Conservation (phyloP, 2,113 vertebrate genomes). For the Penelope pileata region DNA sequence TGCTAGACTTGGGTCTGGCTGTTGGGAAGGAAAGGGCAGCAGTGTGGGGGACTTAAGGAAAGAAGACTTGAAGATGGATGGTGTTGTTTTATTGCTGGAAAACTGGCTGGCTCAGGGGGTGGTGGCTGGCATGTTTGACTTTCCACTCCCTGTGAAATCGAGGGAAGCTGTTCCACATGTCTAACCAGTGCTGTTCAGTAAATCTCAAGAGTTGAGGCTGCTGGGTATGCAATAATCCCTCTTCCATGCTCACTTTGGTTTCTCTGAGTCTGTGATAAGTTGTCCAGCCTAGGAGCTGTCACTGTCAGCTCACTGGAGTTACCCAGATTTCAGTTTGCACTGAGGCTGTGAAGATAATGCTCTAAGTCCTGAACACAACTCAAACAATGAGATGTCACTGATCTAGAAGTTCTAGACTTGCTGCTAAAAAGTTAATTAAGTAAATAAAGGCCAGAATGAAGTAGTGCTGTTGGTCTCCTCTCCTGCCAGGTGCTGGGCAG, state of each 20-base stretch:
- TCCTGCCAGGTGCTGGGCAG: conserved; percentile 91
- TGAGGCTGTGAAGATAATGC: background rate
- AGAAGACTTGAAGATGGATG: rapidly evolving
- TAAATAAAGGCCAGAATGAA: rapidly evolving
- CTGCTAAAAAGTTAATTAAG: background rate
- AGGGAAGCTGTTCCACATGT: rapidly evolving
- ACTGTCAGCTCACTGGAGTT: background rate
- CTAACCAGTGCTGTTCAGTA: rapidly evolving
- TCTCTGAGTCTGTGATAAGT: rapidly evolving
- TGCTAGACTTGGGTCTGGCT: background rate
- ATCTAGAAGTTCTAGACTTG: background rate
- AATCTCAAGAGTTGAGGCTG: background rate
- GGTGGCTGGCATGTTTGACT: rapidly evolving
- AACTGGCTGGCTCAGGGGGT: background rate
- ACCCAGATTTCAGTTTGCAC: background rate
- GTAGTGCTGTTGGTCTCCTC: background rate
- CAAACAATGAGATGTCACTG: rapidly evolving
- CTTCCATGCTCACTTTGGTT: rapidly evolving
- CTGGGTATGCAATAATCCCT: no score
- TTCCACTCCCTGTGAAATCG: background rate
- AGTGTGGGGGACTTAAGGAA: background rate
- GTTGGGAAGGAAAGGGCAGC: background rate
- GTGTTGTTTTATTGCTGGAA: no score
- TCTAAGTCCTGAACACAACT: rapidly evolving
- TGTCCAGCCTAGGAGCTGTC: background rate